Evolutionary conservation across 2,113 vertebrate species (phyloP), one percentile per base, ranked within the genome.

Genomic region (Limanda limanda): DNA sequence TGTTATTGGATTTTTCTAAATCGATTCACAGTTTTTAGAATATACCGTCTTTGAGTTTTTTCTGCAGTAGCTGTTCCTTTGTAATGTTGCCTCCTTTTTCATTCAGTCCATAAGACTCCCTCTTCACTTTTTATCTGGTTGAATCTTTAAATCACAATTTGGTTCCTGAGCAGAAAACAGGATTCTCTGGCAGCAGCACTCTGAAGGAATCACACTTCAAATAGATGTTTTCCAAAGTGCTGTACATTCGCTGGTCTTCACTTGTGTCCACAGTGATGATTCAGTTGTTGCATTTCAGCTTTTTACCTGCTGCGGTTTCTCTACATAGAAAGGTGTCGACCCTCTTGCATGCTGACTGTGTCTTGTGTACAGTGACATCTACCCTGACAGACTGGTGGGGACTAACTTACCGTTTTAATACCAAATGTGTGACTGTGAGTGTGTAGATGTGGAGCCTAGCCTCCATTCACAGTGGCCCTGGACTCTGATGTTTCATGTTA

Each of bases 401-500:
- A 48, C 61, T 5, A 1, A 72, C 20, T 17, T 4, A 48, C 45
- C 18, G 51, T n/a, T 45, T 31, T 51, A 52, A 71, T 35, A 68
- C 52, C 74, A 83, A 74, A 68, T 60, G 61, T 40, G 63, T 42
- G 47, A 73, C 2, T 10, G 55, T 27, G 42, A 54, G 25, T 9
- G 8, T 15, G 42, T 42, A 20, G 17, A 20, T 25, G 67, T 31
- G 40, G 35, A 59, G 60, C 59, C 11, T 9, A 10, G 25, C 23
- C 37, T 58, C 27, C 25, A 2, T 52, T 31, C 5, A 17, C 10
- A 35, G 21, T 17, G 23, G 42, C 62, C 55, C 68, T 65, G 57
- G 35, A 21, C 61, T 48, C 21, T 67, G 23, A 63, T 79, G 72
- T 89, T 68, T 55, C 52, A 76, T 79, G 66, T 79, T 88, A 90